Evolutionary conservation across 2,113 vertebrate species (phyloP).

Genomic region (Gila orcuttii): DNA sequence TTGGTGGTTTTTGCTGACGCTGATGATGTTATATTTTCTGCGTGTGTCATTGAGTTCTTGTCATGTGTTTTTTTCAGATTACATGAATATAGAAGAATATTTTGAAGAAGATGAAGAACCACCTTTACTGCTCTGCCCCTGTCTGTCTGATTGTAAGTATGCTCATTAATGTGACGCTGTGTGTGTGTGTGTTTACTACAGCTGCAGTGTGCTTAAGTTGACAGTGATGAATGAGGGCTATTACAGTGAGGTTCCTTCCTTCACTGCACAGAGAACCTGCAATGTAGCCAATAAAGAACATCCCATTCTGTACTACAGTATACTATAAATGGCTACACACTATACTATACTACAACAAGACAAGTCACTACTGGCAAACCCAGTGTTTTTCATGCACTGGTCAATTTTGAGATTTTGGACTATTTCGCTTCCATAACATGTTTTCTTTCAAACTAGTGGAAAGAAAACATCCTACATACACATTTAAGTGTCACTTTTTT

Average conservation of each 20-base stretch:
- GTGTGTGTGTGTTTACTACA: background rate
- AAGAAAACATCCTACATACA: background rate
- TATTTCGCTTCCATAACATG: background rate
- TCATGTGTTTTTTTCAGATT: constrained; percentile 64
- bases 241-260: background rate
- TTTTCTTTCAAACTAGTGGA: background rate
- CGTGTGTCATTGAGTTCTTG: constrained; percentile 25
- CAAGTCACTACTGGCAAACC: background rate
- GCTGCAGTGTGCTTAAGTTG: background rate
- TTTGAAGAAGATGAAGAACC: constrained; percentile 80
- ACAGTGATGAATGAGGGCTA: background rate
- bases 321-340: background rate
- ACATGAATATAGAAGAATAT: constrained; percentile 77
- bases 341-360: background rate
- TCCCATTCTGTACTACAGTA: background rate
- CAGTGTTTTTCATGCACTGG: background rate
- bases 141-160: constrained; percentile 73
- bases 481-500: background rate
- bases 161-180: background rate
- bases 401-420: background rate
- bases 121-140: constrained; percentile 72
- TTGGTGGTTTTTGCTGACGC: constrained; percentile 18
- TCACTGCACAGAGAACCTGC: background rate
- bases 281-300: background rate
- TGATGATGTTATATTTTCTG: constrained; percentile 3